Evolutionary conservation across 2,113 vertebrate species (phyloP), one percentile per base, ranked within the genome.

Genomic region (Chloropsis cyanopogon): DNA sequence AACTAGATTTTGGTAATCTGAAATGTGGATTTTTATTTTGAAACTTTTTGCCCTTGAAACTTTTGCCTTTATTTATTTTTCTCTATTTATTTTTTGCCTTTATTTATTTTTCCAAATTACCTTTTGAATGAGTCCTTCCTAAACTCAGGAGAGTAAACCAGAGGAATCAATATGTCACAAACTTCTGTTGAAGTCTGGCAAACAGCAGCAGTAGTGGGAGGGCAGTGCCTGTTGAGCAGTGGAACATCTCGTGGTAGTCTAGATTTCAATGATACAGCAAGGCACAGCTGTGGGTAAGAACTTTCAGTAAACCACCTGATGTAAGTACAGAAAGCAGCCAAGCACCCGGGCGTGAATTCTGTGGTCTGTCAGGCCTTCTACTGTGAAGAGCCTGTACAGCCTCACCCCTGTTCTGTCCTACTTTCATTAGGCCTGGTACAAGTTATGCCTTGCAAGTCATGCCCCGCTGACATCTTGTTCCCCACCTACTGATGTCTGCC

Each of bases 21-120:
- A 77, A 66, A 49, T 0, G 3, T 31, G 25, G 21, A 19, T 61
- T 87, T 95, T 73, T 65, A 81, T 56, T 69, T 66, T 69, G 90
- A 92, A 95, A 37, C 7, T 54, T 76, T 96, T 83, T 91, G 80
- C 47, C 93, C 93, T 93, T 95, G 92, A 91, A 96, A 86, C 41
- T 59, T 90, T 47, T 81, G 47, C 64, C 53, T 90, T 72, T 95
- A 75, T 95, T 96, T 92, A 57, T 85, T 88, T 89, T 95, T 95
- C 92, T 39, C 18, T 60, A 60, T 61, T 61, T 61, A 39, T 61
- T 61, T 81, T 90, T 47, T 81, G 52, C 60, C 53, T 90, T 66
- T 93, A 65, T 95, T 96, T 89, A 57, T 87, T 88, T 89, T 95
- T 96, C 92, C 82, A 64, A 88, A 70, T 88, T 87, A 94, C 24